These are phyloP conservation scores for Ariolimax columbianus DNA, from an alignment of 2,888 invertebrate species.

Conservation along the genomic window DNA sequence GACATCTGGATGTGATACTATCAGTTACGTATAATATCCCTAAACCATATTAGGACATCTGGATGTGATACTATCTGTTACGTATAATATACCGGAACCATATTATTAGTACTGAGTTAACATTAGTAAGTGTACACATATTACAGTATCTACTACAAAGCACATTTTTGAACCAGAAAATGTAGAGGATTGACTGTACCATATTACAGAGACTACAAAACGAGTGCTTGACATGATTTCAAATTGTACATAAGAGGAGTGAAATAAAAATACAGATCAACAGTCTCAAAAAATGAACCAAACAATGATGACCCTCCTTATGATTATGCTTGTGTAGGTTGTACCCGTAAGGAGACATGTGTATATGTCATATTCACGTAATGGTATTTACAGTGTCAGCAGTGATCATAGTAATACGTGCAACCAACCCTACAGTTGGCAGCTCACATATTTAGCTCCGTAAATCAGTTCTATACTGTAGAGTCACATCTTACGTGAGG, in stretches of 20 bases:
- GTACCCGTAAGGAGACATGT: conserved; percentile 21
- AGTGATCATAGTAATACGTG: not conserved
- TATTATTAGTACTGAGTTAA: too few relatives aligned
- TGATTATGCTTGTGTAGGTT: conserved; percentile 11
- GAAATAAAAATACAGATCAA: not conserved
- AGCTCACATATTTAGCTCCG: not conserved
- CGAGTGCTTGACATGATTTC: not conserved
- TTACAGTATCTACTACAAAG: too few relatives aligned
- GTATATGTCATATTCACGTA: not conserved
- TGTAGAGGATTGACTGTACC: too few relatives aligned
- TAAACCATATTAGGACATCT: too few relatives aligned
- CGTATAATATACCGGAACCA: too few relatives aligned
- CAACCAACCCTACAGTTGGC: not conserved
- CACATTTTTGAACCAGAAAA: too few relatives aligned
- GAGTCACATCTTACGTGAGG: too few relatives aligned
- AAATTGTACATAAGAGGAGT: not conserved
- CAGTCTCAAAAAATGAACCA: not conserved
- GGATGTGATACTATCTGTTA: too few relatives aligned
- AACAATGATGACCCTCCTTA: conserved; percentile 4
- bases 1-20: too few relatives aligned
- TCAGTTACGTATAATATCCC: too few relatives aligned
- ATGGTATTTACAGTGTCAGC: conserved; percentile 16
- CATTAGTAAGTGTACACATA: too few relatives aligned
- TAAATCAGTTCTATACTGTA: not conserved
- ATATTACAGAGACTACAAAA: too few relatives aligned